Evolutionary conservation across 2,888 invertebrate species (phyloP), one percentile per base, ranked within the genome.

Genomic region (Ypsolopha scabrella): DNA sequence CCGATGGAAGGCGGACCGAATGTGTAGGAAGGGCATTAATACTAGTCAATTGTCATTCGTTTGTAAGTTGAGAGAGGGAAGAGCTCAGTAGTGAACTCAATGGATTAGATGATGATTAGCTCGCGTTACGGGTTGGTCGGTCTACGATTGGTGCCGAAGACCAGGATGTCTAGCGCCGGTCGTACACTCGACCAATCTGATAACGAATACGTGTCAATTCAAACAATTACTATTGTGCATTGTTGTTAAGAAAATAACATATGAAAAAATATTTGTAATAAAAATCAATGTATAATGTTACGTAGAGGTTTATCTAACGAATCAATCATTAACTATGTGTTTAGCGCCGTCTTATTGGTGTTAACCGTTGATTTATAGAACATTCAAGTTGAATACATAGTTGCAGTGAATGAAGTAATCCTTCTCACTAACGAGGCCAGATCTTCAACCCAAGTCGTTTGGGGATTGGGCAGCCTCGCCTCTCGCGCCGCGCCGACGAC

Each of bases 21-120:
- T 24, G 58, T 63, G 57, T 64, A 67, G 71, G 73, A 66, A 74
- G 79, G 70, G 80, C 79, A 72, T 69, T 69, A 68, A 72, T 79
- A 73, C 85, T 86, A 86, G 85, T 86, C 85, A 86, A 86, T 86
- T 86, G 85, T 85, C 82, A 74, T 73, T 80, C 71, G 82, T 76
- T 67, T 72, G 75, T 80, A 75, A 73, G 75, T 67, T 64, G 69
- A 58, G 54, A 55, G 55, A 53, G 62, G 60, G 58, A 53, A 55
- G 60, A 58, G 64, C 62, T 57, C 60, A 53, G 55, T 50, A 13
- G 59, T 52, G 58, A 55, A 55, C 64, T 60, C 58, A 53, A 51
- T 56, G 58, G 60, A 51, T 53, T 57, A 53, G 56, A 57, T 24
- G 4, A 24, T 45, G 48, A 51, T 45, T 44, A 48, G 54, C 24